These are phyloP conservation scores for Mesorhabditis belari DNA, from an alignment of 2,888 invertebrate genomes.

Conservation along the genomic window DNA sequence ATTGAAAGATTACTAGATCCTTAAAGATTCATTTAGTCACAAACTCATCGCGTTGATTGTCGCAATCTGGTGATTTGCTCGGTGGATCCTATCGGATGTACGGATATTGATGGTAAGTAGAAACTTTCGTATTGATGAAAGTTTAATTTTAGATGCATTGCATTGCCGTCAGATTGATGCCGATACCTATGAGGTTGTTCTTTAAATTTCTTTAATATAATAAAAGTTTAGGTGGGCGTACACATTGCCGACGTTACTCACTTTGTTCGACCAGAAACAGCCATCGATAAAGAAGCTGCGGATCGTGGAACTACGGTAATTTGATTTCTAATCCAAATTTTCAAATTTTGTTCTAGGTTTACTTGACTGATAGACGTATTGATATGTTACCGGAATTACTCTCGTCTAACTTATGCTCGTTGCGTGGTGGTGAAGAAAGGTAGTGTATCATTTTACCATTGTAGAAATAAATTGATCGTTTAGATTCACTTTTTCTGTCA, in stretches of 20 bases:
- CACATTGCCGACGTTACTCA: conserved; percentile 98
- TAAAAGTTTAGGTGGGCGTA: conserved; percentile 60
- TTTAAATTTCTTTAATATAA: neutral
- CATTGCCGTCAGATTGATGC: conserved; percentile 73
- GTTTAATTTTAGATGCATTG: no score
- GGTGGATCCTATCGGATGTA: conserved; percentile 84
- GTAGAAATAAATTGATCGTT: neutral
- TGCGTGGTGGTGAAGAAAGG: conserved; percentile 76
- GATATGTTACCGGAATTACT: conserved; percentile 69
- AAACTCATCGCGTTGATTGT: conserved; percentile 68
- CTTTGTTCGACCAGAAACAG: conserved; percentile 77
- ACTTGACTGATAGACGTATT: conserved; percentile 75
- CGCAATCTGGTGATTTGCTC: conserved; percentile 74
- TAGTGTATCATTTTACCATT: conserved; percentile 1
- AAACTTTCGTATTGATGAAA: no score
- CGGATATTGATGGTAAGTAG: conserved; percentile 97
- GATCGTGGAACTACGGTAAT: conserved; percentile 75
- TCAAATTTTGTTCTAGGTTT: conserved; percentile 64
- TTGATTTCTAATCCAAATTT: no score
- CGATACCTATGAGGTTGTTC: conserved; percentile 54
- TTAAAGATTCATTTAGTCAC: no score
- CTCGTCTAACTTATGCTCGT: conserved; percentile 89
- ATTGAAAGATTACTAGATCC: no score
- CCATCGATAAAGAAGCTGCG: conserved; percentile 83
- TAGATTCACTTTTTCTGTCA: conserved; percentile 81